Conservation (phyloP, 2,797 vertebrate genomes). For the Trichosurus vulpecula region DNA sequence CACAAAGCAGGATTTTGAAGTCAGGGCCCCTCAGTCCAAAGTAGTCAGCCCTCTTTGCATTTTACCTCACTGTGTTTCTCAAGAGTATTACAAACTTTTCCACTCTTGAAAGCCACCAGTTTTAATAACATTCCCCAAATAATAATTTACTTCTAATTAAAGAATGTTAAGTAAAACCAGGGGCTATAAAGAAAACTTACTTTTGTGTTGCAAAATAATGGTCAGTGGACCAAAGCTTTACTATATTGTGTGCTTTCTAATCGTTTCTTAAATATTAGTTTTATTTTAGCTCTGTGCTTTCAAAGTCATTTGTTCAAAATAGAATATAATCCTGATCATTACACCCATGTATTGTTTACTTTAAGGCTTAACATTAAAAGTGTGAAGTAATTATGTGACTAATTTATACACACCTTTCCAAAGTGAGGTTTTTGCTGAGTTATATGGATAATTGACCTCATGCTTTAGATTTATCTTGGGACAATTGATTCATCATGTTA, state of each 20-base stretch:
- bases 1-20: neutral
- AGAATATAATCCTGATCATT: neutral
- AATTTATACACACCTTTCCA: neutral
- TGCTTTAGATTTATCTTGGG: constrained; percentile 18
- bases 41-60: neutral
- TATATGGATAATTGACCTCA: neutral
- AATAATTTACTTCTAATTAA: neutral
- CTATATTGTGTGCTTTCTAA: neutral
- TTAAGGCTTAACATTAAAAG: neutral
- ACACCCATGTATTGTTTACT: neutral
- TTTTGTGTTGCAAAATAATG: neutral
- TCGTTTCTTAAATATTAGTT: neutral
- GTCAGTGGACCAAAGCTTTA: neutral
- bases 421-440: neutral
- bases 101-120: neutral
- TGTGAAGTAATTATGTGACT: neutral
- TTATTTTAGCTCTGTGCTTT: neutral
- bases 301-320: neutral
- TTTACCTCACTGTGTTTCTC: neutral
- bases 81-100: neutral
- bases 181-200: neutral
- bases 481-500: neutral
- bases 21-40: neutral
- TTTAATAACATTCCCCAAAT: neutral
- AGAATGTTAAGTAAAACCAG: neutral